A percentile compares a stretch with the other conserved stretches of the same genome.
These are phyloP conservation scores for Pseudomyrmex dendroicus DNA, from an alignment of 1,140 invertebrate genomes.

Conservation along the genomic window DNA sequence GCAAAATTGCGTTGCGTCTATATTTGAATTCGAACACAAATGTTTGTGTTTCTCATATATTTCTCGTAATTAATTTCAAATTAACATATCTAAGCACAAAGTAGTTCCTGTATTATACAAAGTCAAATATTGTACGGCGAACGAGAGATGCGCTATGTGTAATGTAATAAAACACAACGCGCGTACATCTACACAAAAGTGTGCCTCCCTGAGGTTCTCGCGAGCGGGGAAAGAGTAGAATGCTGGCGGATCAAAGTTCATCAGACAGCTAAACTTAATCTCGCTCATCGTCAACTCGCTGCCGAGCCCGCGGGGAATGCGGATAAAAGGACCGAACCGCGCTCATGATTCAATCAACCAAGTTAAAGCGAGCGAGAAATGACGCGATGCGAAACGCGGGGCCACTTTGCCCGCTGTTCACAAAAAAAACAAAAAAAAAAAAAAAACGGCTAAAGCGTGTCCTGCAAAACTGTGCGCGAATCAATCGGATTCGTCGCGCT, in stretches of 20 bases:
- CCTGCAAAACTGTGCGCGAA: slow-evolving; percentile 15
- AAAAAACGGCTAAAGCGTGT: slow-evolving; percentile 24
- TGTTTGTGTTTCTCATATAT: no score
- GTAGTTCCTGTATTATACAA: neutral
- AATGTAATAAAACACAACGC: neutral
- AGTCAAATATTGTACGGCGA: neutral
- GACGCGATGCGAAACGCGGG: slow-evolving; percentile 65
- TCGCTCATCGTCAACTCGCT: slow-evolving; percentile 27
- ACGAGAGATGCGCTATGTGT: neutral
- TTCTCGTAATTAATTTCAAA: no score
- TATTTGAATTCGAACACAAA: no score
- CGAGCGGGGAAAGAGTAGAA: neutral
- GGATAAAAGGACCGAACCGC: slow-evolving; percentile 57
- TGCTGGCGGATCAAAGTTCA: slow-evolving; percentile 28
- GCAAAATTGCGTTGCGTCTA: no score
- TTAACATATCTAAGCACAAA: no score
- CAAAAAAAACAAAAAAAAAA: neutral
- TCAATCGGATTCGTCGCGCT: slow-evolving; percentile 28
- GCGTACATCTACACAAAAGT: neutral
- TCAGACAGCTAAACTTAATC: slow-evolving; percentile 18
- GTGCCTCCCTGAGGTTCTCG: neutral
- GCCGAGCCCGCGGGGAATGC: slow-evolving; percentile 31
- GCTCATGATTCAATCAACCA: slow-evolving; percentile 75
- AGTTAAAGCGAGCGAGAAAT: slow-evolving; percentile 78
- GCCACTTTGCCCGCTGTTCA: slow-evolving; percentile 18